Percentiles rank a stretch among this genome's conserved stretches.
These are phyloP conservation scores for Isoperla grammatica DNA, from an alignment of 2,888 invertebrate genomes.

Conservation along the genomic window DNA sequence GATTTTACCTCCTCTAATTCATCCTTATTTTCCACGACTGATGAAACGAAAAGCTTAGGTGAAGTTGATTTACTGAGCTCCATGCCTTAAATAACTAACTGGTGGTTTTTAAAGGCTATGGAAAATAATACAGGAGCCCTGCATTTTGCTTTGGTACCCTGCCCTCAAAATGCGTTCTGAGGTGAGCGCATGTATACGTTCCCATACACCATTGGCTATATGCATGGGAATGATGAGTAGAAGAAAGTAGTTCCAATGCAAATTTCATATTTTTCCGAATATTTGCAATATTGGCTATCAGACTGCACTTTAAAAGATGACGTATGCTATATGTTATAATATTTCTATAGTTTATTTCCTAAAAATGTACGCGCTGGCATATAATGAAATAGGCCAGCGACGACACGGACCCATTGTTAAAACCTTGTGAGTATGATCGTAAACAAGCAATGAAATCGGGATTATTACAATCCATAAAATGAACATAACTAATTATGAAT, in stretches of 20 bases:
- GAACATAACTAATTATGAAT: too few species aligned
- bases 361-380: not conserved
- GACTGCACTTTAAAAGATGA: too few species aligned
- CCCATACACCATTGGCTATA: conserved; percentile 19
- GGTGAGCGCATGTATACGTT: conserved; percentile 32
- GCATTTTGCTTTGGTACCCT: conserved; percentile 31
- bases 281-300: too few species aligned
- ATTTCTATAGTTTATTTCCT: too few species aligned
- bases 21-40: conserved; percentile 49
- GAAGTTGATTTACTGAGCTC: conserved; percentile 38
- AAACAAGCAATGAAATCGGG: too few species aligned
- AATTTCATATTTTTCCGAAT: not conserved
- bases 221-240: conserved; percentile 15
- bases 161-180: conserved; percentile 34
- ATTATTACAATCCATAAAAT: too few species aligned
- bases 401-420: conserved; percentile 14
- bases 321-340: too few species aligned
- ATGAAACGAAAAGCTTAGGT: conserved; percentile 74
- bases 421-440: too few species aligned
- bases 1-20: conserved; percentile 39
- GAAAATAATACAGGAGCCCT: conserved; percentile 28
- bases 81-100: conserved; percentile 31
- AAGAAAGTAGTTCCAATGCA: conserved; percentile 22
- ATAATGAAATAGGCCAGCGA: conserved; percentile 6
- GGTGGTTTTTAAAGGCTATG: conserved; percentile 27